Evolutionary conservation across 2,113 vertebrate species (phyloP), one percentile per base, ranked within the genome.

Genomic region (Campylomormyrus numenius): DNA sequence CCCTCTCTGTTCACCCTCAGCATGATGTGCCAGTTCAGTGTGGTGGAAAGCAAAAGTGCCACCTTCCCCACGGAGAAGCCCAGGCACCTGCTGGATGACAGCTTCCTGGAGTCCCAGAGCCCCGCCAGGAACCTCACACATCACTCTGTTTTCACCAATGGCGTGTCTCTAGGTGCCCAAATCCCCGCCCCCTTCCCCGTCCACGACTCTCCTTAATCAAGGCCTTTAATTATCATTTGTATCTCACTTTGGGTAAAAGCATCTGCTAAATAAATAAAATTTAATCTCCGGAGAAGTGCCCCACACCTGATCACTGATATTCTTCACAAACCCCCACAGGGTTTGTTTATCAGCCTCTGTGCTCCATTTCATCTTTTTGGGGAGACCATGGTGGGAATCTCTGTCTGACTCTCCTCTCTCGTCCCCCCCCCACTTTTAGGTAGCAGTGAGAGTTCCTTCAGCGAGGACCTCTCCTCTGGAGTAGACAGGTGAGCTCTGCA

Each of bases 371-470:
- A 2, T 48, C 46, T 45, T 15, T 86, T 15, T 27, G 84, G 8
- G 84, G 42, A n/a, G 21, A 17, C 85, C 48, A 17, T 11, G 48
- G 13, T 24, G n/a, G n/a, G 46, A 15, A 39, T n/a, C 46, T 52
- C 24, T 9, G 87, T 11, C 21, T 88, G 87, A 88, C 39, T 13
- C 17, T 5, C 39, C 52, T 66, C 21, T 13, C 17, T 13, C 39
- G 19, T 88, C n/a, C 50, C 15, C 6, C 35, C 31, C 87, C 84
- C 56, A 92, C 91, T 93, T 93, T 94, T 92, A 99, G 98, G 97
- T 90, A 99, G 98, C 96, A 98, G 98, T 95, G 97, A 98, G 94
- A 99, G 98, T 94, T 98, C 98, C 90, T 97, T 99, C 94, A 97
- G 96, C 94, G 98, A 99, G 93, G 98, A 98, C 53, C 94, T 97